Conservation (phyloP, 2,888 invertebrate species). For the Sesia bembeciformis region DNA sequence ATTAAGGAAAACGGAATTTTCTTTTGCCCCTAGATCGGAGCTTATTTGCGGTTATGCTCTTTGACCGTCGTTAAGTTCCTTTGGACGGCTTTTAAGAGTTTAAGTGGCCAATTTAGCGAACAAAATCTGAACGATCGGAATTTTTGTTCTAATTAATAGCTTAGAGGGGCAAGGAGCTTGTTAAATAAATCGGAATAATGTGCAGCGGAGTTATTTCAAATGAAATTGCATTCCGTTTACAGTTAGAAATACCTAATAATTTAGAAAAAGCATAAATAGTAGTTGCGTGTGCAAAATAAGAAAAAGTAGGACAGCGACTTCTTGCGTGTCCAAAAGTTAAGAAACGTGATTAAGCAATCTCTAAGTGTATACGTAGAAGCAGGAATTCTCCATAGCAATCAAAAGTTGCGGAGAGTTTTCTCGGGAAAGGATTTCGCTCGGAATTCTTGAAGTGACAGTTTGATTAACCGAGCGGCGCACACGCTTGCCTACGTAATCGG, state of each 20-base stretch:
- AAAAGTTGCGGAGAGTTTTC: conserved; percentile 69
- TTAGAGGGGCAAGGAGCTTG: conserved; percentile 46
- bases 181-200: conserved; percentile 55
- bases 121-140: conserved; percentile 70
- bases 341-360: conserved; percentile 61
- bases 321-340: conserved; percentile 16
- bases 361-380: conserved; percentile 50
- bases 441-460: conserved; percentile 74
- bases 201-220: conserved; percentile 31
- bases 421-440: conserved; percentile 61
- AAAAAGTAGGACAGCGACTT: conserved; percentile 1
- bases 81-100: conserved; percentile 69
- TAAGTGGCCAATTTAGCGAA: conserved; percentile 70
- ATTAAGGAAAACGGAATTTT: conserved; percentile 69
- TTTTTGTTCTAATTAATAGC: conserved; percentile 72
- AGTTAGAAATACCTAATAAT: conserved; percentile 3
- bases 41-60: conserved; percentile 74
- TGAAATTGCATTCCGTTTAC: conserved; percentile 22
- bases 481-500: conserved; percentile 45
- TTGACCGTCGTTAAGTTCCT: conserved; percentile 74
- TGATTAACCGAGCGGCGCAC: conserved; percentile 71
- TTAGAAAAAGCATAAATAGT: conserved; percentile 10
- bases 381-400: conserved; percentile 61
- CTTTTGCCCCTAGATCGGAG: conserved; percentile 63
- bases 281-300: conserved; percentile 10